Evolutionary conservation across 2,113 vertebrate genomes (phyloP).

Genomic region (Boleophthalmus pectinirostris): DNA sequence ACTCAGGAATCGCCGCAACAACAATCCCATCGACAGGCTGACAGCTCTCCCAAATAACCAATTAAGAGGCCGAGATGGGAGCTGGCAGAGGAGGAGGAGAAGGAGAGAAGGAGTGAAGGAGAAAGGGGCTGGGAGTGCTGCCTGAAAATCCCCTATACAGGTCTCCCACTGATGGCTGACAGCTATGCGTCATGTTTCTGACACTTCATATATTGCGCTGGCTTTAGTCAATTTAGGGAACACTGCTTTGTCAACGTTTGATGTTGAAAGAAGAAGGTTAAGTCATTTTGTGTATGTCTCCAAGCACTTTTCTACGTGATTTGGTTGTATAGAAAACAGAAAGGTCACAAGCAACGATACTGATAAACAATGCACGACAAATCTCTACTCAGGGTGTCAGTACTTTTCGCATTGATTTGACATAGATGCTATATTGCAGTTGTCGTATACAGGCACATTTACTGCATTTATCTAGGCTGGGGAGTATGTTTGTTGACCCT

Average conservation of each 20-base stretch:
- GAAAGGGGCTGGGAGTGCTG: slow-evolving; percentile 38
- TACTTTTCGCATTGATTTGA: background rate
- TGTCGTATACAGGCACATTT: background rate
- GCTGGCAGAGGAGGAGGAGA: slow-evolving; percentile 47
- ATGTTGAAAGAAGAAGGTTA: slow-evolving; percentile 4
- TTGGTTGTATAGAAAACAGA: background rate
- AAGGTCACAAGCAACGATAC: background rate
- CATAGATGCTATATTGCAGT: background rate
- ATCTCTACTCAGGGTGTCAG: slow-evolving; percentile 12
- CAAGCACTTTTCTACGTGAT: background rate
- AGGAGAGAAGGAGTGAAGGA: slow-evolving; percentile 28
- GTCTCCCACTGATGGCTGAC: slow-evolving; percentile 51
- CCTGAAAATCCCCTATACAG: slow-evolving; percentile 36
- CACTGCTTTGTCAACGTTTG: slow-evolving; percentile 10
- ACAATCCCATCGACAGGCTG: slow-evolving; percentile 54
- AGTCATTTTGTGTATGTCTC: slow-evolving; percentile 9
- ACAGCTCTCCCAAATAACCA: slow-evolving; percentile 67
- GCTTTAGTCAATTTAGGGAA: slow-evolving; percentile 35
- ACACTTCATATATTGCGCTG: slow-evolving; percentile 18
- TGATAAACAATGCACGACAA: background rate
- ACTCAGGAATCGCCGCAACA: slow-evolving; percentile 56
- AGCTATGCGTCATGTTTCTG: slow-evolving; percentile 41
- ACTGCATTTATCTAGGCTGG: background rate
- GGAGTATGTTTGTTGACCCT: too few species aligned
- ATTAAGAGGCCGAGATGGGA: slow-evolving; percentile 60